Evolutionary conservation across 1,140 invertebrate species (phyloP).

Genomic region (Drosophila setifemur): DNA sequence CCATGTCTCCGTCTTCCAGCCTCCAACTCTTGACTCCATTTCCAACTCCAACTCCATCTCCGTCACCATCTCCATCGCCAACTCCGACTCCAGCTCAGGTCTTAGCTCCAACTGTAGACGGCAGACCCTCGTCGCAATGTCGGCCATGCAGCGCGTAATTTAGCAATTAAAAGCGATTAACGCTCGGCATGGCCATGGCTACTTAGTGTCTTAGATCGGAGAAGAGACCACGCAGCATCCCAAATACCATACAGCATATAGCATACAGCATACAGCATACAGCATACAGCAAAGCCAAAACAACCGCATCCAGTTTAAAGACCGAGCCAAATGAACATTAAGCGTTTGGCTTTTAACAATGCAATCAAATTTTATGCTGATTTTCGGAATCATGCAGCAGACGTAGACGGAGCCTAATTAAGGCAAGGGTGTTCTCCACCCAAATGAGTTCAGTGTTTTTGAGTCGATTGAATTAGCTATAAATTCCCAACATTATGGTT

Average conservation of each 20-base stretch:
- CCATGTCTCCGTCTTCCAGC: conserved; percentile 28
- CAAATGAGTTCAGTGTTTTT: neutral
- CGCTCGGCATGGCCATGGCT: conserved; percentile 53
- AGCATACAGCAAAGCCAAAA: neutral
- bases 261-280: neutral
- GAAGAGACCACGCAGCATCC: conserved; percentile 1
- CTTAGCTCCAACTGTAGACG: neutral
- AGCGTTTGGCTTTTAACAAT: conserved; percentile 31
- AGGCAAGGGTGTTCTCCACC: conserved; percentile 5
- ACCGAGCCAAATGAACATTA: conserved; percentile 19
- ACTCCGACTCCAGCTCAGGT: too few relatives aligned
- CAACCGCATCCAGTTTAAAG: conserved; percentile 27
- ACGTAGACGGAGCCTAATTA: conserved; percentile 22
- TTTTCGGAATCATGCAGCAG: conserved; percentile 40
- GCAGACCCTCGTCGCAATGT: conserved; percentile 38
- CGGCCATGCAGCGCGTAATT: conserved; percentile 72
- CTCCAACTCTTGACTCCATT: neutral
- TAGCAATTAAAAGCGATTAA: conserved; percentile 81
- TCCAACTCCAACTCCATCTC: too few relatives aligned
- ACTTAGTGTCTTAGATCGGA: conserved; percentile 63
- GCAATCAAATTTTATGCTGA: conserved; percentile 68
- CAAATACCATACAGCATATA: neutral
- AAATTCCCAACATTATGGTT: neutral
- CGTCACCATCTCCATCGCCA: too few relatives aligned
- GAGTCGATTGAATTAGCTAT: neutral